phyloP scores from a whole-genome alignment of 2,113 vertebrate species.

The Neopipo cinnamomea region DNA sequence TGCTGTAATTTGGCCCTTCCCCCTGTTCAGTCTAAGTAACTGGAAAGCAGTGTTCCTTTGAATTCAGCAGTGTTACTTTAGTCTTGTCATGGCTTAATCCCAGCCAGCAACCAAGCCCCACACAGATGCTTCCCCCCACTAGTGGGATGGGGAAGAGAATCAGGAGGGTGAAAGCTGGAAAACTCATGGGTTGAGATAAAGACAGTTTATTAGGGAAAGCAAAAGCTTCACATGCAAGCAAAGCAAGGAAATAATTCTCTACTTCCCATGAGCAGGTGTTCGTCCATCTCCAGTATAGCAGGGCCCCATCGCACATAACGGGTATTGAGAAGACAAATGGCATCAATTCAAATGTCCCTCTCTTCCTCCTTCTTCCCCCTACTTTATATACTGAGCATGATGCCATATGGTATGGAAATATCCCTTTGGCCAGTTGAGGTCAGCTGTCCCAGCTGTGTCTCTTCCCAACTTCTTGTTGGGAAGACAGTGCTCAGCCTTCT shows the following conservation, averaged over 20 bases:
- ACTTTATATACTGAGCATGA: not conserved
- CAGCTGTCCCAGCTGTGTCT: not conserved
- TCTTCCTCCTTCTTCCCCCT: not conserved
- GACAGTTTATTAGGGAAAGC: not conserved
- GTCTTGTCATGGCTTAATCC: not conserved
- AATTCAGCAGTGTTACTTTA: not conserved
- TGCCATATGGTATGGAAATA: not conserved
- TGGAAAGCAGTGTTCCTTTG: not conserved
- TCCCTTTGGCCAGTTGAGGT: not conserved
- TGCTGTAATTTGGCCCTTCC: not conserved
- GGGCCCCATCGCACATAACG: fast-evolving
- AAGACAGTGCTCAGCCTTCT: fast-evolving
- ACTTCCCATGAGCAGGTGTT: not conserved
- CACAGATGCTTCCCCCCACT: fast-evolving
- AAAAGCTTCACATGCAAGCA: not conserved
- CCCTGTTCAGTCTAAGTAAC: not conserved
- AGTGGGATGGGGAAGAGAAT: not conserved
- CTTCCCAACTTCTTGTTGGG: not conserved
- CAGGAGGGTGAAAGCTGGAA: not conserved
- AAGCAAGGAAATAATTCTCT: not conserved
- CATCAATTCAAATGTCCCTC: not conserved
- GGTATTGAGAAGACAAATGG: not conserved
- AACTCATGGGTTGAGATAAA: not conserved
- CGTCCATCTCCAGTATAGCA: not conserved
- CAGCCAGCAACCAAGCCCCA: not conserved